A percentile compares a stretch with the other conserved stretches of the same genome.
Evolutionary conservation across 2,888 invertebrate species (phyloP).

Genomic region (Invenusta paracnida): DNA sequence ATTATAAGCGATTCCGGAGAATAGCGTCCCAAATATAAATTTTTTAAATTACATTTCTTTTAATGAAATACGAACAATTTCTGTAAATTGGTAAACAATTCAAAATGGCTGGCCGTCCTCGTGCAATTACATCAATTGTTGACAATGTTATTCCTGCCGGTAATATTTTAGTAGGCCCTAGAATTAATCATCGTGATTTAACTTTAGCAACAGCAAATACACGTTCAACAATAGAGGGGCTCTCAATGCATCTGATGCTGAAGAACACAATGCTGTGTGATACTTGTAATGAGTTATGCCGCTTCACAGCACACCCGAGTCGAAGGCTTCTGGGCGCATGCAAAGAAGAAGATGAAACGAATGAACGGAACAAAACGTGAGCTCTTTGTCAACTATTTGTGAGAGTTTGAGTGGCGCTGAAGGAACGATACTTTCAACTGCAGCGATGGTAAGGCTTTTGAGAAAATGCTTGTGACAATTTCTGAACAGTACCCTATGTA

Average conservation of each 20-base stretch:
- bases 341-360: conserved; percentile 1
- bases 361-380: background rate
- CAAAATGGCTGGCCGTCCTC: background rate
- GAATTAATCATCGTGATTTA: background rate
- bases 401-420: conserved; percentile 22
- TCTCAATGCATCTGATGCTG: background rate
- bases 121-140: too few relatives aligned
- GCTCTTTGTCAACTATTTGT: conserved; percentile 5
- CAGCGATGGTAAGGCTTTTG: conserved; percentile 1
- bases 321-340: conserved; percentile 3
- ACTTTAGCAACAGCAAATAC: background rate
- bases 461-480: background rate
- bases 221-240: background rate
- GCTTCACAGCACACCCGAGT: background rate
- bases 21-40: background rate
- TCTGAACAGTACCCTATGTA: background rate
- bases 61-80: background rate
- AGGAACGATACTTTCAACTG: background rate
- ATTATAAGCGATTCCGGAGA: background rate
- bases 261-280: background rate
- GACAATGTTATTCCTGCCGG: too few relatives aligned
- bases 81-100: background rate
- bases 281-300: background rate
- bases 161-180: too few relatives aligned
- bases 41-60: background rate